Base-by-base conservation (phyloP, 2,113 vertebrate genomes). In the Triplophysa tibetana region DNA sequence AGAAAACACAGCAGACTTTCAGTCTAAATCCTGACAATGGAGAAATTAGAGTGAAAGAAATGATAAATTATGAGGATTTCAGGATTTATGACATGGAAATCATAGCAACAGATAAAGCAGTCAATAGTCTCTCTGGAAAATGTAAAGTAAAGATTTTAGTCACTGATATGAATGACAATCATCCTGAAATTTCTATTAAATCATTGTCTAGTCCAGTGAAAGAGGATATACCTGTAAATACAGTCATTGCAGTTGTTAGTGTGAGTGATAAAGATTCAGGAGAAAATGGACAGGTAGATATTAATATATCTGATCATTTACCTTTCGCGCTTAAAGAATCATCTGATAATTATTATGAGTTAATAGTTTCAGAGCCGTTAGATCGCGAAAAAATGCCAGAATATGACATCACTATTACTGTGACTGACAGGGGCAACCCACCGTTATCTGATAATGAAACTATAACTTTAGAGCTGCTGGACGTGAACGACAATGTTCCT, bases 41-140 rank as follows among this genome's bases (percentile, higher is more conserved):
- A 1, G 91, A 94, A 85, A 81, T 94, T 10, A 88, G 81, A 83
- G 91, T 90, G 23, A 88, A 86, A 60, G 90, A 84, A 26, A 72
- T 81, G 33, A 67, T 92, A 5, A 89, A 92, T 82, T 92, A 88
- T 52, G 91, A 93, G 67, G 86, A 88, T 70, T 78, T 52, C 2
- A 88, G 79, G 68, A 82, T 78, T 16, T 91, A 92, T 66, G 84
- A 89, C 41, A 88, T 91, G 69, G 87, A 88, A 29, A 79, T 92
- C 4, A 66, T 84, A 75, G 90, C 89, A 2, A 84, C 78, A 33
- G 90, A 93, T 63, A 89, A 88, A 41, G 91, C 88, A 60, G 33
- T 16, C 0, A 75, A 79, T 73, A n/a, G 56, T 0, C 13, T 83
- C 1, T 81, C 82, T 16, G 82, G 79, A 12, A 21, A 83, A 17